These are phyloP conservation scores for Sternarchorhynchus goeldii DNA, from an alignment of 2,797 vertebrate genomes.

Conservation along the genomic window DNA sequence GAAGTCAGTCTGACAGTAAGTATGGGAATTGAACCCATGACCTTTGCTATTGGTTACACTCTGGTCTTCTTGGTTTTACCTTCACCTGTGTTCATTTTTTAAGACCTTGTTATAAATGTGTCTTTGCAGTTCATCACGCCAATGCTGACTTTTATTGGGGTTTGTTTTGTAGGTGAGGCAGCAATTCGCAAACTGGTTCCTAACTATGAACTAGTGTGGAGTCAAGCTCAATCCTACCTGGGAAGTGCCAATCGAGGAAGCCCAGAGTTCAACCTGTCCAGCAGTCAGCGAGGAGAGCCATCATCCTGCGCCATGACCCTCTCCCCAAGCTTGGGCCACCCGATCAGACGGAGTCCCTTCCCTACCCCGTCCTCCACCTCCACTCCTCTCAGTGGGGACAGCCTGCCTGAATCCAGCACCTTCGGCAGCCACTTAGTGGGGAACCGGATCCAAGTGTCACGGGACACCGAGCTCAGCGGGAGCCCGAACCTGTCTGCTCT, in stretches of 20 bases:
- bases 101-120: no score
- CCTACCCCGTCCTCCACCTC: constrained; percentile 67
- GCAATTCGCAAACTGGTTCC: constrained; percentile 84
- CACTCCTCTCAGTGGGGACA: constrained; percentile 61
- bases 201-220: constrained; percentile 88
- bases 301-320: constrained; percentile 51
- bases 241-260: constrained; percentile 77
- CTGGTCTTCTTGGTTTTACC: no score
- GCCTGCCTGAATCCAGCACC: constrained; percentile 82
- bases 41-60: no score
- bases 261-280: constrained; percentile 55
- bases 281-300: constrained; percentile 62
- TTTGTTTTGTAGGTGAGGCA: constrained; percentile 78
- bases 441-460: constrained; percentile 94
- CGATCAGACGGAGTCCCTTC: constrained; percentile 64
- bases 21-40: no score
- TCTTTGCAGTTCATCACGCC: background rate
- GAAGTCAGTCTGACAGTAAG: no score
- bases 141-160: background rate
- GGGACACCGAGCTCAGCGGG: constrained; percentile 71
- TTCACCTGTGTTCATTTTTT: no score
- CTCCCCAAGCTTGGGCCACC: constrained; percentile 62
- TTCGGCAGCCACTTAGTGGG: constrained; percentile 94
- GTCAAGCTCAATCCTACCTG: constrained; percentile 84
- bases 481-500: constrained; percentile 71